These are phyloP conservation scores for Leptoteleia sp. DNA, from an alignment of 1,140 invertebrate species.

Conservation along the genomic window DNA sequence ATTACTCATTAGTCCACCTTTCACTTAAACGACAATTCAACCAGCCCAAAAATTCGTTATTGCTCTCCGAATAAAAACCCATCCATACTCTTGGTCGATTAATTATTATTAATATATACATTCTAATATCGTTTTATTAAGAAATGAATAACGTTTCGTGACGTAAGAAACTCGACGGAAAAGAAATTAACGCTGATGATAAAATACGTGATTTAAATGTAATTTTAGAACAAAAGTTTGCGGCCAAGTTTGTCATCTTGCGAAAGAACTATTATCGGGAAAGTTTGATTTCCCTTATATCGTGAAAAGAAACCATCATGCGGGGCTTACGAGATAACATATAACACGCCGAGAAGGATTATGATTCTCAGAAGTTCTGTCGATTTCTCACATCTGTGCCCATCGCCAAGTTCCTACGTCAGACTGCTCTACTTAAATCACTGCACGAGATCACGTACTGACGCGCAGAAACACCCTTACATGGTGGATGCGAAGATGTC, in stretches of 20 bases:
- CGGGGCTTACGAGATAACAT: conserved; percentile 62
- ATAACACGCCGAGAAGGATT: conserved; percentile 65
- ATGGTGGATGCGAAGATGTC: conserved; percentile 29
- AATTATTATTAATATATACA: too few relatives aligned
- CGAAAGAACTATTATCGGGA: conserved; percentile 47
- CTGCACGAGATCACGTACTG: conserved; percentile 63
- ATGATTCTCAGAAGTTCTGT: conserved; percentile 76
- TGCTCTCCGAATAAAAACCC: too few relatives aligned
- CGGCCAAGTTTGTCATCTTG: conserved; percentile 29
- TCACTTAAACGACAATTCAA: too few relatives aligned
- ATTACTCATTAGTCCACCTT: conserved; percentile 31
- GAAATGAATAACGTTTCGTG: too few relatives aligned
- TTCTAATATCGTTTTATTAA: too few relatives aligned
- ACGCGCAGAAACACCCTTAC: conserved; percentile 21
- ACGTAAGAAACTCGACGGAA: too few relatives aligned
- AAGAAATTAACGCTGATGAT: not conserved
- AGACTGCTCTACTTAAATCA: conserved; percentile 77
- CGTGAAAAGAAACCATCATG: conserved; percentile 58
- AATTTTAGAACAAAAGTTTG: conserved; percentile 35
- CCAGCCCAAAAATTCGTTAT: too few relatives aligned
- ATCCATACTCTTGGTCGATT: too few relatives aligned
- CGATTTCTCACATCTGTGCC: conserved; percentile 81
- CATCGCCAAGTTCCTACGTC: conserved; percentile 75
- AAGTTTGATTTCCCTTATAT: conserved; percentile 60
- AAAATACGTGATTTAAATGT: conserved; percentile 11